Conservation (phyloP, 2,113 vertebrate species). For the Polypterus senegalus region DNA sequence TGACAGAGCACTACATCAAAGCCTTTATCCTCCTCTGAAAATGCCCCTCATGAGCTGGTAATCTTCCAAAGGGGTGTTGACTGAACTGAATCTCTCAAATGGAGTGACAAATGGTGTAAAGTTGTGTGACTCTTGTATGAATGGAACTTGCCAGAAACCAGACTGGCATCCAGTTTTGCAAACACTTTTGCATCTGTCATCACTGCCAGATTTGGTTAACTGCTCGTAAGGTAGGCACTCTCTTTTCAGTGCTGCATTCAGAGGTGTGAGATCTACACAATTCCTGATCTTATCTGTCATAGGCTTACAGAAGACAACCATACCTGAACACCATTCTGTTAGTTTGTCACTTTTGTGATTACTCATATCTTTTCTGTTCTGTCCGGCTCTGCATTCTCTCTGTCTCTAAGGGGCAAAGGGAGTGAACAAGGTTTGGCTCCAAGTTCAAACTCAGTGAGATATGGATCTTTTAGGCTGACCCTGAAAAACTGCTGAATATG, state of each 20-base stretch:
- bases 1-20: conserved; percentile 7
- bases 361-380: conserved; percentile 14
- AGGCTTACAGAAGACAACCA: conserved; percentile 8
- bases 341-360: conserved; percentile 5
- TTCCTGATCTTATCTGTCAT: conserved; percentile 1
- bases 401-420: conserved; percentile 5
- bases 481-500: no score
- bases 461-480: background rate
- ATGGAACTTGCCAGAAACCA: background rate
- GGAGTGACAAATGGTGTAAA: background rate
- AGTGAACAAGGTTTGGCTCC: background rate
- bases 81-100: conserved; percentile 10
- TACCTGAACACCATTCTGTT: conserved; percentile 11
- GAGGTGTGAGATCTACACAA: conserved; percentile 5
- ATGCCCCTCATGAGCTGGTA: conserved; percentile 2
- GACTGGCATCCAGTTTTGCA: conserved; percentile 9
- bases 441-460: conserved; percentile 3
- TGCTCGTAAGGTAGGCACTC: conserved; percentile 6
- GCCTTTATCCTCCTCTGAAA: conserved; percentile 11
- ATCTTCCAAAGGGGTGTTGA: conserved; percentile 11
- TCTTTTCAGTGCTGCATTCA: conserved; percentile 3
- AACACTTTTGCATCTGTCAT: conserved; percentile 3
- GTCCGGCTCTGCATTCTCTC: conserved; percentile 9
- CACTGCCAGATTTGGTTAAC: conserved; percentile 13
- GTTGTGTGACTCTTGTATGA: no score